Evolutionary conservation across 2,113 vertebrate genomes (phyloP), one percentile per base, ranked within the genome.

Genomic region (Xiphias gladius): DNA sequence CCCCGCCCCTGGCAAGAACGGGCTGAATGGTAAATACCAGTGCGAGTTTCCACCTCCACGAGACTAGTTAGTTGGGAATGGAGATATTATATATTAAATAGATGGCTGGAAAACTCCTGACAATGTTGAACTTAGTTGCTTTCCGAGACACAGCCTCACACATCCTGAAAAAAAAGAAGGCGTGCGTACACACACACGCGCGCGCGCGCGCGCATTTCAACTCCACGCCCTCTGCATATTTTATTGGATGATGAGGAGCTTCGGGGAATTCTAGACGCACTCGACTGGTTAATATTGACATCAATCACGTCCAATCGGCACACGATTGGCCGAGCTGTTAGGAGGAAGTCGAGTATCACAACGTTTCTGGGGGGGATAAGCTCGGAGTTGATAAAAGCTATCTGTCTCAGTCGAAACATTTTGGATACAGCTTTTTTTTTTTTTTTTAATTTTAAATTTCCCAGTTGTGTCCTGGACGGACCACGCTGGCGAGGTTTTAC

Each of bases 341-440:
- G 78, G 84, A 92, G 91, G 91, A 94, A 95, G 94, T 94, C 91
- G 87, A 90, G 88, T 87, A 82, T 91, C 93, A 93, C 83, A 92
- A 64, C 82, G 79, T 88, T 93, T 85, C 79, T 1, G 37, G 9
- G 28, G 62, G 79, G 69, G 88, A 87, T 86, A 70, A 90, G 75
- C 80, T 85, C 37, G 28, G 88, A 93, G 89, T 91, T 93, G 88
- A 90, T 85, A 89, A 91, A 91, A 88, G 82, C 84, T 43, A 61
- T 74, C 79, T 71, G 76, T 81, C 59, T 89, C 35, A 79, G 57
- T 79, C 35, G 48, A 83, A 85, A 89, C 73, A 74, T 62, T 79
- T 80, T 48, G 43, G 61, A 54, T 59, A 63, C 35, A 28, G 57
- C 73, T n/a, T 86, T 30, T 55, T 54, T 70, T 37, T 43, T 61